A percentile compares a stretch with the other conserved stretches of the same genome.
These are phyloP conservation scores for Chrysogorgia sp. DNA, from an alignment of 92 coral and sea anemone species.

Conservation along the genomic window DNA sequence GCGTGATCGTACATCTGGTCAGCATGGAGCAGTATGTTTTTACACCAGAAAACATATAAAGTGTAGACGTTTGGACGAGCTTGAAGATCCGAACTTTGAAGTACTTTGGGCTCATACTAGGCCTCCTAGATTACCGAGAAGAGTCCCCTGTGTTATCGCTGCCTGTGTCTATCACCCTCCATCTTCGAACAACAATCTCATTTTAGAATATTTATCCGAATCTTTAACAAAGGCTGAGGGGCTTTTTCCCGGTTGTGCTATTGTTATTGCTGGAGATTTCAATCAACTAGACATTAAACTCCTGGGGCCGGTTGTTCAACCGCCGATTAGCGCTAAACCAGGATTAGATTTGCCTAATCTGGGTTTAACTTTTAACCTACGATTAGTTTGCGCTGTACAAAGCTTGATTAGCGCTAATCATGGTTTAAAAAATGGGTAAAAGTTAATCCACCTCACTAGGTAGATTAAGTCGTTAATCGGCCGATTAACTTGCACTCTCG, in stretches of 20 bases:
- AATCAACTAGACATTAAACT: conserved; percentile 4
- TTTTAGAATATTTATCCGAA: conserved; percentile 20
- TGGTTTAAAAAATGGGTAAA: too few relatives aligned
- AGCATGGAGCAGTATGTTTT: conserved; percentile 35
- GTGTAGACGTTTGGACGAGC: conserved; percentile 24
- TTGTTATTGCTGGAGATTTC: conserved; percentile 8
- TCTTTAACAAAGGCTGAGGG: conserved; percentile 4
- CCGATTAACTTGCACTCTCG: too few relatives aligned
- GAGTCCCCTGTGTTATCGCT: conserved; percentile 14
- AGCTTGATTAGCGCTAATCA: too few relatives aligned
- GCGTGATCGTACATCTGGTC: conserved; percentile 17
- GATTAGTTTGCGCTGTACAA: too few relatives aligned
- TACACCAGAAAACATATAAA: conserved; percentile 18
- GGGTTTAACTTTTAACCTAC: conserved; percentile 1
- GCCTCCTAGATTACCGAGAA: conserved; percentile 29
- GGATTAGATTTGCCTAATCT: neutral
- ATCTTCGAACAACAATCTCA: conserved; percentile 4
- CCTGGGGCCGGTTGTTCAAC: neutral
- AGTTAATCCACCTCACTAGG: too few relatives aligned
- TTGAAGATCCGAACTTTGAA: conserved; percentile 28
- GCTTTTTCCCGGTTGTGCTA: conserved; percentile 18
- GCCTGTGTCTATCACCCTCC: conserved; percentile 39
- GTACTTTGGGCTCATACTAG: conserved; percentile 34
- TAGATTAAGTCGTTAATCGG: too few relatives aligned
- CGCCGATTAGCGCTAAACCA: neutral